Conservation (phyloP, 2,888 invertebrate genomes). For the Platerodrilus igneus region DNA sequence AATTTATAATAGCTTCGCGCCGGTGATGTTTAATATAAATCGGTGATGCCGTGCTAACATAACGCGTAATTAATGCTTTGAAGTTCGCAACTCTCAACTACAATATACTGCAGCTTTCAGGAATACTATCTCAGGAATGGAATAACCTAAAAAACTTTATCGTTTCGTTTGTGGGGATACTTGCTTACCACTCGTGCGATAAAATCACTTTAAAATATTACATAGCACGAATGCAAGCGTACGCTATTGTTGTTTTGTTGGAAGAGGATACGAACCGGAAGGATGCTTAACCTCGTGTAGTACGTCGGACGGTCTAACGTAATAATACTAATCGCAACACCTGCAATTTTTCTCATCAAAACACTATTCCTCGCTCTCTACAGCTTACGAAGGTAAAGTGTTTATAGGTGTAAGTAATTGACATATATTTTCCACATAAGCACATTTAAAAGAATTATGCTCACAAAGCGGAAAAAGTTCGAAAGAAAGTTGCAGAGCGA, state of each 20-base stretch:
- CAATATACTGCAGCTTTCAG: too few relatives aligned
- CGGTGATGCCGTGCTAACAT: too few relatives aligned
- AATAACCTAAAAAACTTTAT: slow-evolving; percentile 10
- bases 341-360: slow-evolving; percentile 20
- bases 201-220: slow-evolving; percentile 30
- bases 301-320: slow-evolving; percentile 14
- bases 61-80: too few relatives aligned
- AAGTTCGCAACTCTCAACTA: too few relatives aligned
- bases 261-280: slow-evolving; percentile 29
- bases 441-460: slow-evolving; percentile 41
- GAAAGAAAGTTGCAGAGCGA: slow-evolving; percentile 36
- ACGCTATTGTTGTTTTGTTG: slow-evolving; percentile 30
- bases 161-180: slow-evolving; percentile 19
- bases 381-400: slow-evolving; percentile 20
- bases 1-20: too few relatives aligned
- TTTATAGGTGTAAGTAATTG: slow-evolving; percentile 32
- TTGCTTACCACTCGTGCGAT: slow-evolving; percentile 27
- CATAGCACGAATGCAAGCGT: slow-evolving; percentile 17
- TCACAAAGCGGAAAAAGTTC: slow-evolving; percentile 31
- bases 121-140: slow-evolving; percentile 11
- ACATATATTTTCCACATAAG: slow-evolving; percentile 43
- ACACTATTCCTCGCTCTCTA: slow-evolving; percentile 16
- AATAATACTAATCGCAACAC: slow-evolving; percentile 12
- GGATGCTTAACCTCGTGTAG: slow-evolving; percentile 29
- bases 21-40: too few relatives aligned